A percentile compares a stretch with the other conserved stretches of the same genome.
These are phyloP conservation scores for Melanitta fusca DNA, from an alignment of 2,797 vertebrate genomes.

Conservation along the genomic window DNA sequence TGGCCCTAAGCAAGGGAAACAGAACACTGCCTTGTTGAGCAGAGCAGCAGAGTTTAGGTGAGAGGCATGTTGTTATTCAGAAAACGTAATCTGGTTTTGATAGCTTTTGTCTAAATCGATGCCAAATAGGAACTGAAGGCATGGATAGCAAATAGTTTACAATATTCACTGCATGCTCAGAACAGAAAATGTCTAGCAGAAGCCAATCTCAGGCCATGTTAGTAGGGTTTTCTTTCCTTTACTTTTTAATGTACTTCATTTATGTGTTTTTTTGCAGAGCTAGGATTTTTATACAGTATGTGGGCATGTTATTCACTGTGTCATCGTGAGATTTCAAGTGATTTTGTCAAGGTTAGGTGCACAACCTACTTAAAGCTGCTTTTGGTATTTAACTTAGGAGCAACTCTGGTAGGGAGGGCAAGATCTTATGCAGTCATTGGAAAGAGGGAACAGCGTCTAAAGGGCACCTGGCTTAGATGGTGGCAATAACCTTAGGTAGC, in stretches of 20 bases:
- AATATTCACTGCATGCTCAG: background rate
- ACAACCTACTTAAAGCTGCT: background rate
- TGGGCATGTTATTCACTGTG: background rate
- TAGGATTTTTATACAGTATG: background rate
- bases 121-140: background rate
- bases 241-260: background rate
- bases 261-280: background rate
- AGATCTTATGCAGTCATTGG: background rate
- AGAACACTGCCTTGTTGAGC: background rate
- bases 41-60: background rate
- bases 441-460: background rate
- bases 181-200: background rate
- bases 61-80: background rate
- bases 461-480: background rate
- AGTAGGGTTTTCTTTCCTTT: background rate
- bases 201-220: background rate
- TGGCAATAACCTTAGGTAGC: background rate
- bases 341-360: background rate
- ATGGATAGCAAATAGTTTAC: background rate
- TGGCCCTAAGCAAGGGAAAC: background rate
- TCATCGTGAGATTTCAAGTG: background rate
- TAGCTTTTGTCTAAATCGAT: background rate
- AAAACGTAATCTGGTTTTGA: background rate
- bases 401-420: background rate
- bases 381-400: slow-evolving; percentile 5